A percentile compares a stretch with the other conserved stretches of the same genome.
Evolutionary conservation across 2,888 invertebrate genomes (phyloP).

Genomic region (Emmelina monodactyla): DNA sequence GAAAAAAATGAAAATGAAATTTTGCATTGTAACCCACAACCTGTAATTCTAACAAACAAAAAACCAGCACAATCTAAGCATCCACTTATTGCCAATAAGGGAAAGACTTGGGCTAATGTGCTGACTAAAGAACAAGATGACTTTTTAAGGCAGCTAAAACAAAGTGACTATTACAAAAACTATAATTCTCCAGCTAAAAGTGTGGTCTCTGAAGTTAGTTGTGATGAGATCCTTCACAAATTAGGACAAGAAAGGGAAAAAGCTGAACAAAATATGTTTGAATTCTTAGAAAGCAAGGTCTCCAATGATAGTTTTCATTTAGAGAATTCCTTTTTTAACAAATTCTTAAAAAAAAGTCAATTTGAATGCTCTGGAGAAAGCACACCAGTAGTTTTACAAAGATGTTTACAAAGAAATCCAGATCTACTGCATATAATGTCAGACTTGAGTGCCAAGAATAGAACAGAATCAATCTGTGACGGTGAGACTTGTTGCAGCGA

Average conservation of each 20-base stretch:
- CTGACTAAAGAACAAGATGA: slow-evolving; percentile 53
- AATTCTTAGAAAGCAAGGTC: slow-evolving; percentile 78
- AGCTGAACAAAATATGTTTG: slow-evolving; percentile 78
- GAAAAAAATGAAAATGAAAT: too few relatives aligned
- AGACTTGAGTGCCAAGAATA: slow-evolving; percentile 22
- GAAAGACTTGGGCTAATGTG: slow-evolving; percentile 52
- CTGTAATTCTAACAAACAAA: too few relatives aligned
- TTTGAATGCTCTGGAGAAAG: slow-evolving; percentile 48
- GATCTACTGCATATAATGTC: slow-evolving; percentile 38
- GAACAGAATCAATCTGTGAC: slow-evolving; percentile 30
- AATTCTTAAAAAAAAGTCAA: slow-evolving; percentile 47
- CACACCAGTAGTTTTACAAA: slow-evolving; percentile 47
- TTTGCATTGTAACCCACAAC: too few relatives aligned
- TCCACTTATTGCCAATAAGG: slow-evolving; percentile 42
- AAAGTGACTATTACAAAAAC: slow-evolving; percentile 55
- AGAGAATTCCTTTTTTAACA: slow-evolving; percentile 69
- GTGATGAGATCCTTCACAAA: slow-evolving; percentile 33
- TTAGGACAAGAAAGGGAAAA: slow-evolving; percentile 45
- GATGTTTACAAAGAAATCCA: slow-evolving; percentile 41
- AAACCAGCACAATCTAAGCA: slow-evolving; percentile 38
- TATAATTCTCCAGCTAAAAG: slow-evolving; percentile 50
- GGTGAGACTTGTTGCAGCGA: slow-evolving; percentile 35
- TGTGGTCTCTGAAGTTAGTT: slow-evolving; percentile 36
- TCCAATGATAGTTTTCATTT: slow-evolving; percentile 75
- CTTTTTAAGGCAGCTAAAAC: slow-evolving; percentile 44